Percentiles rank a stretch among this genome's conserved stretches.
Conservation (phyloP, 2,797 vertebrate genomes). For the Malurus splendens region DNA sequence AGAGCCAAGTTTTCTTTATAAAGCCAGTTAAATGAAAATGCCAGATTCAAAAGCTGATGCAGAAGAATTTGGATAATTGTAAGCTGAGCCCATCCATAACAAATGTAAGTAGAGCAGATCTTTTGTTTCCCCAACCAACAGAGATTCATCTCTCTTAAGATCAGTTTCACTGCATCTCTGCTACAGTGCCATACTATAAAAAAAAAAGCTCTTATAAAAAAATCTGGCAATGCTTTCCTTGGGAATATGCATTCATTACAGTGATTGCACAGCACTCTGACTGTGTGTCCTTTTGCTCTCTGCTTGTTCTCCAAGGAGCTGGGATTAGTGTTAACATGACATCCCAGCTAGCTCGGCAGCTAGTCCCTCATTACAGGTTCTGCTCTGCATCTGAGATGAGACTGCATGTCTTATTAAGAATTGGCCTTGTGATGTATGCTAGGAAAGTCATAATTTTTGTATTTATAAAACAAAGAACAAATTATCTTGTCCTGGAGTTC, state of each 20-base stretch:
- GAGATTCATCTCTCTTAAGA: neutral
- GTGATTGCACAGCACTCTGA: neutral
- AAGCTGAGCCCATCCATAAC: neutral
- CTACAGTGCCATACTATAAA: neutral
- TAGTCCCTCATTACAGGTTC: neutral
- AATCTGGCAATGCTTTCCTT: neutral
- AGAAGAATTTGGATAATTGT: neutral
- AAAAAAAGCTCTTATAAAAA: neutral
- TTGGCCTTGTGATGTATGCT: neutral
- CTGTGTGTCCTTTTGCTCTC: neutral
- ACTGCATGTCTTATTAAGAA: neutral
- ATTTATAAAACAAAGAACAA: neutral
- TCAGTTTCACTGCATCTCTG: neutral
- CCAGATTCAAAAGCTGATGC: neutral
- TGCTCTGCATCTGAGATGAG: neutral
- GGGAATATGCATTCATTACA: neutral
- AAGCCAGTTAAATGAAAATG: neutral
- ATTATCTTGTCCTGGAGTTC: neutral
- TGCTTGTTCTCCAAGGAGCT: neutral
- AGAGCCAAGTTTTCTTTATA: neutral
- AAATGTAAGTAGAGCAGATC: neutral
- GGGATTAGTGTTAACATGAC: neutral
- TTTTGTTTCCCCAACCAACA: neutral
- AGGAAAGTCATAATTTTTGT: neutral
- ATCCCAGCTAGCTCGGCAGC: neutral